Conservation (phyloP, 2,113 vertebrate species). For the Enhydra lutris region DNA sequence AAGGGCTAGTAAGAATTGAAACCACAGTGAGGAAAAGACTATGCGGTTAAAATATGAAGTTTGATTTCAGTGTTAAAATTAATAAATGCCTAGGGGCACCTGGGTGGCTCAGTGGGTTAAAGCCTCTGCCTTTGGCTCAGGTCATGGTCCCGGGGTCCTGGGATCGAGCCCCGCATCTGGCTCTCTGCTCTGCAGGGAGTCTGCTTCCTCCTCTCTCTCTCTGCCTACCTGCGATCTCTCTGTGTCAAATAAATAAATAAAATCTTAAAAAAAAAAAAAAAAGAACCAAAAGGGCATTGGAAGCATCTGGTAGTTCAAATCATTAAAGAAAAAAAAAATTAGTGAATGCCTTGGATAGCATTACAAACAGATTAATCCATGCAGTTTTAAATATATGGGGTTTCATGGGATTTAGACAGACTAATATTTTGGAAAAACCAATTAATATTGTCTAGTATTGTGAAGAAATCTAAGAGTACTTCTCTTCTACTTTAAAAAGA, state of each 20-base stretch:
- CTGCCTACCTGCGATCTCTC: no score
- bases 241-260: no score
- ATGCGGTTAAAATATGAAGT: background rate
- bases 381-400: background rate
- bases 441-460: background rate
- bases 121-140: no score
- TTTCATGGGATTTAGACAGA: background rate
- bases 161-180: no score
- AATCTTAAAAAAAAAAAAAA: no score
- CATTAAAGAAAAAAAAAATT: background rate
- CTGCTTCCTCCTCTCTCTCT: no score
- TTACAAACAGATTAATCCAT: background rate
- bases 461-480: background rate
- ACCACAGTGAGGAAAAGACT: background rate
- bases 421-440: background rate
- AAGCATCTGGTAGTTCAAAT: no score
- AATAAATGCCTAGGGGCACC: background rate
- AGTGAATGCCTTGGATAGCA: background rate
- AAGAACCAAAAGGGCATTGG: no score
- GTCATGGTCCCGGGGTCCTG: no score
- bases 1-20: background rate
- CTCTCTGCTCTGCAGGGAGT: no score
- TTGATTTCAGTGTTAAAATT: conserved; percentile 3
- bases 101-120: no score
- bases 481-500: background rate